Evolutionary conservation across 2,113 vertebrate genomes (phyloP).

Genomic region (Deroptyus accipitrinus): DNA sequence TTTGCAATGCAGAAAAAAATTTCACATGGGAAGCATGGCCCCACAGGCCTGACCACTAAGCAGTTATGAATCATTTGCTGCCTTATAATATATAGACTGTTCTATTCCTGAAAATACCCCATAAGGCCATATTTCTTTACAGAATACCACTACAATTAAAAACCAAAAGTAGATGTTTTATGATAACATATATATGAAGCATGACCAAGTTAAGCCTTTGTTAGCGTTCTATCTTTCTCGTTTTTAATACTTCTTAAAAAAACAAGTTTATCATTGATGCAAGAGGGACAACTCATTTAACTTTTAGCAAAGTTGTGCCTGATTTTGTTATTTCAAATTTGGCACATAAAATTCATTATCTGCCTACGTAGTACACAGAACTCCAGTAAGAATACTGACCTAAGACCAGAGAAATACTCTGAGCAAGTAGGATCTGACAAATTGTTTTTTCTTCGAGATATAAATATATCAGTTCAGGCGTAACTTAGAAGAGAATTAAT

Average conservation of each 20-base stretch:
- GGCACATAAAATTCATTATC: constrained; percentile 50
- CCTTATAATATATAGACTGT: constrained; percentile 90
- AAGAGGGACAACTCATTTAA: neutral
- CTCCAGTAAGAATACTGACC: constrained; percentile 21
- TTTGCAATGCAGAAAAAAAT: constrained; percentile 96
- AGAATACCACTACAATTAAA: constrained; percentile 82
- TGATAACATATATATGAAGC: constrained; percentile 30
- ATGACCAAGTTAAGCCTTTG: constrained; percentile 33
- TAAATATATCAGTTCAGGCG: neutral
- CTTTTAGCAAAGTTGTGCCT: neutral
- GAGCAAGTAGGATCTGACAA: neutral
- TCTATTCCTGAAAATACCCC: constrained; percentile 85
- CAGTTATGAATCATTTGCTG: constrained; percentile 94
- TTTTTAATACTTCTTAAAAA: neutral
- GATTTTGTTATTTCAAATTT: neutral
- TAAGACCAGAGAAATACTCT: neutral
- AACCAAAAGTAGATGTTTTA: constrained; percentile 62
- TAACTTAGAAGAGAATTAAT: neutral
- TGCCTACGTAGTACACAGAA: constrained; percentile 37
- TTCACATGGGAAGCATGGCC: constrained; percentile 80
- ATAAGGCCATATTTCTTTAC: constrained; percentile 81
- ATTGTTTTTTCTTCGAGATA: neutral
- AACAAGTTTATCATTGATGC: neutral
- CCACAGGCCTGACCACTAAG: constrained; percentile 79
- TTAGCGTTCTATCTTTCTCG: neutral